Evolutionary conservation across 2,113 vertebrate genomes (phyloP).

Genomic region (Panurus biarmicus): DNA sequence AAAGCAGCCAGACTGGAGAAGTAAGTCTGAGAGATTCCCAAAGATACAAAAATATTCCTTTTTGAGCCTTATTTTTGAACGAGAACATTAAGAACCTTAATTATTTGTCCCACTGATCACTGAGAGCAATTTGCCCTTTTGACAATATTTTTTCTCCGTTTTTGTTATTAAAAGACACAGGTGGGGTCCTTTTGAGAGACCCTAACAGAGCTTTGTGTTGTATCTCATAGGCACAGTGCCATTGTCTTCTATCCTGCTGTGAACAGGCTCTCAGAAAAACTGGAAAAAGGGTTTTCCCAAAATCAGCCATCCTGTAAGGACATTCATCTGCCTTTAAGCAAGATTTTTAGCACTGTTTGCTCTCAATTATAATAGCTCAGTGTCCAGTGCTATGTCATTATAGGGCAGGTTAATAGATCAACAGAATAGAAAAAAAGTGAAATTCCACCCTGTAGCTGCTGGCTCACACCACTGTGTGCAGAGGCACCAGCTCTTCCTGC

Average conservation of each 20-base stretch:
- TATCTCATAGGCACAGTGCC: background rate
- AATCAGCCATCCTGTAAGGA: background rate
- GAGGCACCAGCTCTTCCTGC: background rate
- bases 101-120: background rate
- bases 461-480: background rate
- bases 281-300: background rate
- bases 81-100: background rate
- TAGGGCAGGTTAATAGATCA: background rate
- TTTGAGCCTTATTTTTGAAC: background rate
- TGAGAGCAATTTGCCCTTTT: background rate
- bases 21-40: background rate
- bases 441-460: background rate
- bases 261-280: background rate
- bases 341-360: background rate
- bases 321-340: background rate
- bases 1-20: background rate
- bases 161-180: background rate
- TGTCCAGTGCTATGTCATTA: background rate
- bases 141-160: background rate
- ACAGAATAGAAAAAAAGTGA: slow-evolving; percentile 6
- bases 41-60: background rate
- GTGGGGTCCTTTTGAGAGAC: background rate
- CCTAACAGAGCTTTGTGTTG: background rate
- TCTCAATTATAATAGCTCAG: background rate
- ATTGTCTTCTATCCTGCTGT: background rate